These are phyloP conservation scores for Coregonus ussuriensis DNA, from an alignment of 2,797 vertebrate species.

Conservation along the genomic window DNA sequence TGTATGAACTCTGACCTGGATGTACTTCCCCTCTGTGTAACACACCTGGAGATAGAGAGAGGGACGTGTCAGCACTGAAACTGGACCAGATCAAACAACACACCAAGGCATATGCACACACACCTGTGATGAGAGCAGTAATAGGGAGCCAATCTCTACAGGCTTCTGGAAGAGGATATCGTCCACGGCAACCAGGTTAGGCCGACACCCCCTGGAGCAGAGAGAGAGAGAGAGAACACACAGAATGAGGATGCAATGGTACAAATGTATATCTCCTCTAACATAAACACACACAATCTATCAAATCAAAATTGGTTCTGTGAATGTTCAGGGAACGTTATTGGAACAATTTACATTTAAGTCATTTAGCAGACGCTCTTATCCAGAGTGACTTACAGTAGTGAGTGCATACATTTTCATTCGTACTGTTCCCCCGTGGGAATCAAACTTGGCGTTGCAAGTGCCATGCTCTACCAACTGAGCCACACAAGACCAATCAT, in stretches of 20 bases:
- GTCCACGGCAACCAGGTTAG: slow-evolving; percentile 88
- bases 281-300: too few relatives aligned
- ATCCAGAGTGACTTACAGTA: too few relatives aligned
- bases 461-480: too few relatives aligned
- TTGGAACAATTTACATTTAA: too few relatives aligned
- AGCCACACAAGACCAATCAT: too few relatives aligned
- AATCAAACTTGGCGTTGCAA: too few relatives aligned
- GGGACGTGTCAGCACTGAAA: not conserved
- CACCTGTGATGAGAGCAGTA: slow-evolving; percentile 94
- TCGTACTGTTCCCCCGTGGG: too few relatives aligned
- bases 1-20: slow-evolving; percentile 95
- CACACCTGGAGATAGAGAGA: slow-evolving; percentile 80
- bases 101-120: slow-evolving; percentile 10
- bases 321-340: too few relatives aligned
- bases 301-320: too few relatives aligned
- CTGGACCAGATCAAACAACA: not conserved
- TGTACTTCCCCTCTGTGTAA: slow-evolving; percentile 86
- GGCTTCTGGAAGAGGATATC: slow-evolving; percentile 97
- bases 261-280: not conserved
- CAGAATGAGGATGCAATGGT: not conserved
- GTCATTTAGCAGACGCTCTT: too few relatives aligned
- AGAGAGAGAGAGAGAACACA: not conserved
- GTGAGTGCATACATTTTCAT: too few relatives aligned
- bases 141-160: slow-evolving; percentile 91
- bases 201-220: slow-evolving; percentile 82